These are phyloP conservation scores for Penaeus monodon DNA, from an alignment of 2,888 invertebrate species.

Conservation along the genomic window DNA sequence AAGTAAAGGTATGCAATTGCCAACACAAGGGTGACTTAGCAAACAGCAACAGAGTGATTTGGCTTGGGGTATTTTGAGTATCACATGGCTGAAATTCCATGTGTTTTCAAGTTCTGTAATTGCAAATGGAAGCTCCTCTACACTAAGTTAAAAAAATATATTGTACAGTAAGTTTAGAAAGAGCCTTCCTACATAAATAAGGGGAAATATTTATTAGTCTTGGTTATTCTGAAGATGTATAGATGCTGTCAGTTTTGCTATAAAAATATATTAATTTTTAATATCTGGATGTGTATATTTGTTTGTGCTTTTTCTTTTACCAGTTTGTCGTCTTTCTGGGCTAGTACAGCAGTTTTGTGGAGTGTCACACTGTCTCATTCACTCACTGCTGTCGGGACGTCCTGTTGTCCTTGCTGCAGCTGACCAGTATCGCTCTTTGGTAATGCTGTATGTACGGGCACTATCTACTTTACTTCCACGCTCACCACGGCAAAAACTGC, in stretches of 20 bases:
- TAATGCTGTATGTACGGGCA: constrained; percentile 46
- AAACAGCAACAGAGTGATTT: neutral
- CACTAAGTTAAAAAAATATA: no score
- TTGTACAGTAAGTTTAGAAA: no score
- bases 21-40: no score
- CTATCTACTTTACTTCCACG: constrained; percentile 56
- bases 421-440: constrained; percentile 44
- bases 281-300: no score
- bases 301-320: neutral
- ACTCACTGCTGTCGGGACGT: constrained; percentile 52
- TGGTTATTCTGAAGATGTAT: no score
- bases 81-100: no score
- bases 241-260: no score
- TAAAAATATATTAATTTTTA: no score
- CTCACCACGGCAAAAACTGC: constrained; percentile 19
- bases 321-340: constrained; percentile 52
- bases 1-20: constrained; percentile 33
- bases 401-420: constrained; percentile 54
- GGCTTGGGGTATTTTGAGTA: neutral
- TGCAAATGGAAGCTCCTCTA: no score
- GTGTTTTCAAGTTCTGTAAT: no score
- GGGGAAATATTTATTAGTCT: no score
- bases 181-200: no score
- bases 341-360: constrained; percentile 60
- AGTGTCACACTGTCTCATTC: constrained; percentile 58